A percentile compares a stretch with the other conserved stretches of the same genome.
Evolutionary conservation across 2,888 invertebrate genomes (phyloP).

Genomic region (Lordiphosa fenestrarum): DNA sequence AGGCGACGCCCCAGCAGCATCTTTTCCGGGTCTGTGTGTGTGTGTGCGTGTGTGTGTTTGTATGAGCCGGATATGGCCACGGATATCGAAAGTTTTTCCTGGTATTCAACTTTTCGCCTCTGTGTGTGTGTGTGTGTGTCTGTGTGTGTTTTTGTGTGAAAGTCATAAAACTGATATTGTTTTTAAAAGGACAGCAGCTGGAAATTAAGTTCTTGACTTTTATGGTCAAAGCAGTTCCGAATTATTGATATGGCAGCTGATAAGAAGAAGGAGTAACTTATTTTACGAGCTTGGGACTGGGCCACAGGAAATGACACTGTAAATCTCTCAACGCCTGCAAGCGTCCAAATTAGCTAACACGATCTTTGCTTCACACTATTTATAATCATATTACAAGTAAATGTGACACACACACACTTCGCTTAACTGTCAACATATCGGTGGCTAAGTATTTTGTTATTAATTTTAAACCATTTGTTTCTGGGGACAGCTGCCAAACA

Average conservation of each 20-base stretch:
- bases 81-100: slow-evolving; percentile 72
- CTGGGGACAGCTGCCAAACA: slow-evolving; percentile 52
- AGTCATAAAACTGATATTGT: slow-evolving; percentile 71
- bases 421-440: slow-evolving; percentile 56
- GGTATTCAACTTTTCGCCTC: slow-evolving; percentile 24
- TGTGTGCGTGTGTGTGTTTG: slow-evolving; percentile 18
- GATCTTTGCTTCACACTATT: slow-evolving; percentile 14
- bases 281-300: background rate
- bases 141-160: slow-evolving; percentile 8
- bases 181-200: slow-evolving; percentile 66
- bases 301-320: slow-evolving; percentile 8
- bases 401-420: slow-evolving; percentile 57
- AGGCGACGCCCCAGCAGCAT: slow-evolving; percentile 34
- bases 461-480: slow-evolving; percentile 53
- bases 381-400: slow-evolving; percentile 57
- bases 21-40: slow-evolving; percentile 2
- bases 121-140: background rate
- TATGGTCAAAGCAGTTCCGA: slow-evolving; percentile 66
- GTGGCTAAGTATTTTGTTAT: slow-evolving; percentile 46
- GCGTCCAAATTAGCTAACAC: slow-evolving; percentile 20
- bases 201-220: slow-evolving; percentile 73
- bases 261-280: slow-evolving; percentile 1
- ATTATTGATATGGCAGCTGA: slow-evolving; percentile 64
- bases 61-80: slow-evolving; percentile 57
- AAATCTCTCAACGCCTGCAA: slow-evolving; percentile 15